Percentiles rank a stretch among this genome's conserved stretches.
Evolutionary conservation across 2,888 invertebrate genomes (phyloP).

Genomic region (Agriopis marginaria): DNA sequence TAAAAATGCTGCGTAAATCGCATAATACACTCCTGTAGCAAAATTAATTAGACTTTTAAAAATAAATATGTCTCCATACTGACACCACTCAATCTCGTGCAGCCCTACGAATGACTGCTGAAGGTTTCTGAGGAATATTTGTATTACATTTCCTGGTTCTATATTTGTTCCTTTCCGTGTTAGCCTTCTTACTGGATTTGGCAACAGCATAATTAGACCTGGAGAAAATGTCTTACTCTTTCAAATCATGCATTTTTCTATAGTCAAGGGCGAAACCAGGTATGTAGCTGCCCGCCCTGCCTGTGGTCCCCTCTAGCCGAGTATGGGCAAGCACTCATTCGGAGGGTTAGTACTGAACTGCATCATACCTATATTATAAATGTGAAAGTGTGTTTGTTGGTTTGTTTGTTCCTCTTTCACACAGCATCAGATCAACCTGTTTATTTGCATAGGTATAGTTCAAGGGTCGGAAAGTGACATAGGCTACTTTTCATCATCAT

Average conservation of each 20-base stretch:
- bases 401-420: too few species aligned
- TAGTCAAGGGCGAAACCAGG: too few species aligned
- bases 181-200: slow-evolving; percentile 52
- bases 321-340: too few species aligned
- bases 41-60: slow-evolving; percentile 86
- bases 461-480: too few species aligned
- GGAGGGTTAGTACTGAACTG: too few species aligned
- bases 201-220: slow-evolving; percentile 72
- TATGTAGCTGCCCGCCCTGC: too few species aligned
- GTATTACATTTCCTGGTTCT: slow-evolving; percentile 46
- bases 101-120: slow-evolving; percentile 79
- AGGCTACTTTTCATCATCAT: too few species aligned
- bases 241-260: not conserved
- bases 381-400: too few species aligned
- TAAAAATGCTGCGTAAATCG: slow-evolving; percentile 85
- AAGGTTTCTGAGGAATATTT: slow-evolving; percentile 52
- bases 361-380: too few species aligned
- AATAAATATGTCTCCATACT: slow-evolving; percentile 86
- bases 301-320: too few species aligned
- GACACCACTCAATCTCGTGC: slow-evolving; percentile 83
- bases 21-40: slow-evolving; percentile 86
- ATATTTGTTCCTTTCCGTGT: not conserved
- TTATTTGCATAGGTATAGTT: too few species aligned
- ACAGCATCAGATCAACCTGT: too few species aligned
- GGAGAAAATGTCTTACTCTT: slow-evolving; percentile 43